phyloP scores from a whole-genome alignment of 2,888 invertebrate genomes.

The Eurytoma adleriae region DNA sequence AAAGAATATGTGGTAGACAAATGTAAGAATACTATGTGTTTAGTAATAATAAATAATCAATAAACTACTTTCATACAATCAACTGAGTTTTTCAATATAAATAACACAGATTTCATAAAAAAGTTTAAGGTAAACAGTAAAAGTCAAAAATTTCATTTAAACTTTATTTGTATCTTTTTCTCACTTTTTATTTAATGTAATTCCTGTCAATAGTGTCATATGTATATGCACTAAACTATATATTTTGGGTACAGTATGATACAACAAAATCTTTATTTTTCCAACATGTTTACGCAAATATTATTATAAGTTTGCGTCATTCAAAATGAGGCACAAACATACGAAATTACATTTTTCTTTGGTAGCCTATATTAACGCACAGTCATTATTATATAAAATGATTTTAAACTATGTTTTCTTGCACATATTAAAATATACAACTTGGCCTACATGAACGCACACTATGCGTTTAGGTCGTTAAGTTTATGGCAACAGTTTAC shows the following conservation, averaged over 20 bases:
- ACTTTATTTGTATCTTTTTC: slow-evolving; percentile 29
- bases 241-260: slow-evolving; percentile 47
- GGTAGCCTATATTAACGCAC: slow-evolving; percentile 61
- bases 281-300: slow-evolving; percentile 43
- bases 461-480: slow-evolving; percentile 36
- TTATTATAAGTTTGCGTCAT: slow-evolving; percentile 60
- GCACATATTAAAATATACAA: slow-evolving; percentile 60
- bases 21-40: slow-evolving; percentile 34
- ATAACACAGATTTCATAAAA: background rate
- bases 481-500: slow-evolving; percentile 44
- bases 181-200: slow-evolving; percentile 38
- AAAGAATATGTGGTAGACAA: slow-evolving; percentile 30
- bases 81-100: slow-evolving; percentile 12
- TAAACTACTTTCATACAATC: slow-evolving; percentile 39
- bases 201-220: slow-evolving; percentile 23
- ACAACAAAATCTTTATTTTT: slow-evolving; percentile 53
- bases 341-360: slow-evolving; percentile 63
- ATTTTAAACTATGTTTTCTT: slow-evolving; percentile 59
- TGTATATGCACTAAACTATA: slow-evolving; percentile 16
- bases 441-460: slow-evolving; percentile 37
- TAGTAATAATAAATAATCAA: slow-evolving; percentile 36
- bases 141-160: slow-evolving; percentile 40
- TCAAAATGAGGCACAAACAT: slow-evolving; percentile 63
- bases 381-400: slow-evolving; percentile 62
- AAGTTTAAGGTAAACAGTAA: slow-evolving; percentile 23